Evolutionary conservation across 2,113 vertebrate species (phyloP), one percentile per base, ranked within the genome.

Genomic region (Gymnorhina tibicen): DNA sequence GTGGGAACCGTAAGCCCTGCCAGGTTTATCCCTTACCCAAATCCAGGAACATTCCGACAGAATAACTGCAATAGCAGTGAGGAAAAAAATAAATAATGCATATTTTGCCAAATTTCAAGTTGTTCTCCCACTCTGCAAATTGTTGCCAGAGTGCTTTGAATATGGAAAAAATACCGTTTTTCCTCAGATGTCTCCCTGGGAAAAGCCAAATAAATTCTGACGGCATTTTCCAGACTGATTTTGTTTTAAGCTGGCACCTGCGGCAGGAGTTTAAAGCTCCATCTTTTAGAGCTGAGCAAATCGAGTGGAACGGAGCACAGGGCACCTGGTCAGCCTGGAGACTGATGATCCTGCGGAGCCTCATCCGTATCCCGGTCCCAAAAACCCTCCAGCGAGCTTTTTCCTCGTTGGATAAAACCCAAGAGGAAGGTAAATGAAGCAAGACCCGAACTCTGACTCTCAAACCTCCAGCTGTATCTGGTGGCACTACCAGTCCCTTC

Each of bases 261-360:
- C 35, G 59, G 47, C 64, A 67, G 42, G 37, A 42, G 30, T 55
- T 68, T 42, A 47, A 83, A 83, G 44, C 56, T 88, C 32, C 59
- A 1, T 13, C 39, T 79, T 56, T 73, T 1, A 9, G 24, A 55
- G 35, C 11, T 32, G 46, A 59, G n/a, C 39, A 63, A 56, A 17
- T 13, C 33, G 68, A 4, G 4, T 60, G 22, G 58, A 86, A n/a
- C 17, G 2, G 12, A 62, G 18, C 7, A 11, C 3, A 6, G 35
- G 37, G 75, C 35, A 73, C 28, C 33, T 32, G 27, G 10, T 20
- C 56, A 62, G 18, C 11, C 37, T 24, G 47, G 16, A 86, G 32
- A 26, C 6, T 11, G 30, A 12, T 16, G 68, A 10, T 27, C 15
- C 53, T 15, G 44, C 1, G 0, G 30, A 81, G 13, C 32, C 49